Percentiles rank a stretch among this genome's conserved stretches.
phyloP scores from a whole-genome alignment of 2,888 invertebrate genomes.

The Tupiocoris notatus region DNA sequence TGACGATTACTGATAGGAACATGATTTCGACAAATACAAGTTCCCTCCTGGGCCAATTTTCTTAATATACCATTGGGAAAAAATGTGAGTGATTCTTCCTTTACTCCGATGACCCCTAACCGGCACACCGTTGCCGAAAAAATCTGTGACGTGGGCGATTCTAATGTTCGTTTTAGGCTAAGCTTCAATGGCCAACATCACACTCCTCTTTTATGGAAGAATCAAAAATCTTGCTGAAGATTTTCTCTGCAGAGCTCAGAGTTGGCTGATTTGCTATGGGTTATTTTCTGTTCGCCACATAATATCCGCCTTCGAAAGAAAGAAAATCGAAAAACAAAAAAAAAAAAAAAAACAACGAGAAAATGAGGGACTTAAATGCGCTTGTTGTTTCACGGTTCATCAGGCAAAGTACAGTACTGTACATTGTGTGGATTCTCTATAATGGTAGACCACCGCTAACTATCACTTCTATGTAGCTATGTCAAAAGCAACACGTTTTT shows the following conservation, averaged over 20 bases:
- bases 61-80: too few species aligned
- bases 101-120: too few species aligned
- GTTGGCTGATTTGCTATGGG: slow-evolving; percentile 24
- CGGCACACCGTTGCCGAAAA: too few species aligned
- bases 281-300: slow-evolving; percentile 12
- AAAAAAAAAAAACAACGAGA: not conserved
- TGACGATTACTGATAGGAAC: too few species aligned
- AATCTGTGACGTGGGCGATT: not conserved
- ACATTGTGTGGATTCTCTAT: not conserved
- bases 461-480: not conserved
- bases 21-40: too few species aligned
- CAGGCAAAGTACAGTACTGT: not conserved
- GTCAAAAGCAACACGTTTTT: slow-evolving; percentile 6
- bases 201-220: not conserved
- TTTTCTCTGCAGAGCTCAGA: not conserved
- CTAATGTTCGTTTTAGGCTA: not conserved
- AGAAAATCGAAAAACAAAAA: not conserved
- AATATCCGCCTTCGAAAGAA: not conserved
- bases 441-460: not conserved
- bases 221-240: not conserved
- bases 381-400: not conserved
- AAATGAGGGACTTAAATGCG: not conserved
- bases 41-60: too few species aligned
- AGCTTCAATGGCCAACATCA: not conserved
- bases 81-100: too few species aligned